phyloP scores from a whole-genome alignment of 2,113 vertebrate species.

The Centropus unirufus region DNA sequence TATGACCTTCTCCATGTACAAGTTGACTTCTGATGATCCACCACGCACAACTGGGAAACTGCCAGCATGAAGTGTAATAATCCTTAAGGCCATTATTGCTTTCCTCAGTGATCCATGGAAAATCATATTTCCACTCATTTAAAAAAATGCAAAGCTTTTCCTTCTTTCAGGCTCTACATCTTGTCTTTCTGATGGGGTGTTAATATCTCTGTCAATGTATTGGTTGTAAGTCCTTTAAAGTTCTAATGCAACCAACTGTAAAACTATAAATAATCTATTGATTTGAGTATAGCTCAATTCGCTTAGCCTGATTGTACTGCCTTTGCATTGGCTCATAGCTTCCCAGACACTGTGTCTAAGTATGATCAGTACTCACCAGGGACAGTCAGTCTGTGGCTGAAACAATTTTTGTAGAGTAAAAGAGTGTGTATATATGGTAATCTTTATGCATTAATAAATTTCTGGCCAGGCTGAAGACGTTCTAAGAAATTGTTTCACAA shows the following conservation, averaged over 20 bases:
- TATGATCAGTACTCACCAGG: neutral
- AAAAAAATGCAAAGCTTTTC: neutral
- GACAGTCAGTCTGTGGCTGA: neutral
- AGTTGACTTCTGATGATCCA: neutral
- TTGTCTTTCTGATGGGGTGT: neutral
- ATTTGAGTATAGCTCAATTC: neutral
- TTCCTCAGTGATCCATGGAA: neutral
- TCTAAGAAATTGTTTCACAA: neutral
- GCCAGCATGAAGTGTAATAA: neutral
- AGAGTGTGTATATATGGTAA: rapidly evolving
- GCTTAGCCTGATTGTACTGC: neutral
- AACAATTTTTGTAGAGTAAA: neutral
- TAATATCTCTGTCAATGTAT: neutral
- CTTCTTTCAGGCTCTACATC: neutral
- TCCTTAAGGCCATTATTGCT: neutral
- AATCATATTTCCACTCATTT: neutral
- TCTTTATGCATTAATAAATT: neutral
- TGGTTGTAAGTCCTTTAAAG: neutral
- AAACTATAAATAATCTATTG: neutral
- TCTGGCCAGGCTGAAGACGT: neutral
- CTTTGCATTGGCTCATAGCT: neutral
- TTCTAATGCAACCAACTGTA: neutral
- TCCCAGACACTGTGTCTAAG: neutral
- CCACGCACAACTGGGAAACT: neutral
- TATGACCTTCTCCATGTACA: neutral